Percentiles rank a stretch among this genome's conserved stretches.
Evolutionary conservation across 92 coral and sea anemone species (phyloP).

Genomic region (Palythoa caribaeorum): DNA sequence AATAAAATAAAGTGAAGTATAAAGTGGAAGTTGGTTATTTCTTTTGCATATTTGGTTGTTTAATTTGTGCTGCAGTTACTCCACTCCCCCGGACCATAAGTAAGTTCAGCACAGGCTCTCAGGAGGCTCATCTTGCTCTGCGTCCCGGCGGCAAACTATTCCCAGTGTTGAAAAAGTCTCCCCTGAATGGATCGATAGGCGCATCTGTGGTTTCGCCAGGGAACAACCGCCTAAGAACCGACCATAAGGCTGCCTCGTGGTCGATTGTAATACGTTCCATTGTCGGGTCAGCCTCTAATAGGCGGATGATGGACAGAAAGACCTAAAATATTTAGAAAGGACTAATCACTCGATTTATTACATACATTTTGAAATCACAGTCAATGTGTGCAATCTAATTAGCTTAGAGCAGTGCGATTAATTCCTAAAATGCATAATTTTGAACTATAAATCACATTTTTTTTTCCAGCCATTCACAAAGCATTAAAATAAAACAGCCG

Average conservation of each 20-base stretch:
- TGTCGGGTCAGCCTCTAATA: background rate
- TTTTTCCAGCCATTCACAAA: no score
- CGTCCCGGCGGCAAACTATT: slow-evolving; percentile 1
- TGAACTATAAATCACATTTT: no score
- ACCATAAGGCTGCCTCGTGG: background rate
- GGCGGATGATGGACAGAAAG: background rate
- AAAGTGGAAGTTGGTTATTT: background rate
- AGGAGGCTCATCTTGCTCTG: background rate
- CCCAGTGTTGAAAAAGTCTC: background rate
- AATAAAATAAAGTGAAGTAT: background rate
- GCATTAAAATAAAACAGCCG: no score
- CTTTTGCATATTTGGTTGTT: slow-evolving; percentile 58
- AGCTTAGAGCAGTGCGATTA: no score
- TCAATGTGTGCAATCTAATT: no score
- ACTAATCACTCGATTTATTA: background rate
- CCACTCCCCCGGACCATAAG: background rate
- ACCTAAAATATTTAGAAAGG: background rate
- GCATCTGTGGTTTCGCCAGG: background rate
- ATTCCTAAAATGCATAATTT: no score
- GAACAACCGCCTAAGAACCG: background rate
- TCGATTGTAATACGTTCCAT: background rate
- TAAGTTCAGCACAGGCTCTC: background rate
- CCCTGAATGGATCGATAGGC: background rate
- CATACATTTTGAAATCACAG: no score
- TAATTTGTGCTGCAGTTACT: background rate